These are phyloP conservation scores for Camponotus vicinus DNA, from an alignment of 1,140 invertebrate genomes.

Conservation along the genomic window DNA sequence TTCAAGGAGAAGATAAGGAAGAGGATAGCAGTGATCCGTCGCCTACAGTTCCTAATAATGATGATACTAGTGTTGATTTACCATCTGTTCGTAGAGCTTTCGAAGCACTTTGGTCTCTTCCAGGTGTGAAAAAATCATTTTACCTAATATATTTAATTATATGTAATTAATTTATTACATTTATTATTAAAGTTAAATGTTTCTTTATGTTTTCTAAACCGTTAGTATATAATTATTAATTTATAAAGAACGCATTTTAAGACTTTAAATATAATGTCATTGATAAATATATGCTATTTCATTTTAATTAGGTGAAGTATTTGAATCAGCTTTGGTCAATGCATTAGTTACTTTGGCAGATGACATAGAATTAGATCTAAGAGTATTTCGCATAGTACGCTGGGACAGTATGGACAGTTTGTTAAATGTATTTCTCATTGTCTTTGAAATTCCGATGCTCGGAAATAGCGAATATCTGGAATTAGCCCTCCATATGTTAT, in stretches of 20 bases:
- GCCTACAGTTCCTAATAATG: slow-evolving; percentile 85
- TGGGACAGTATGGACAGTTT: slow-evolving; percentile 85
- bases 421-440: slow-evolving; percentile 94
- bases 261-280: no score
- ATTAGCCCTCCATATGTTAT: slow-evolving; percentile 92
- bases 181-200: no score
- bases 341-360: slow-evolving; percentile 92
- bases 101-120: slow-evolving; percentile 86
- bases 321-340: slow-evolving; percentile 92
- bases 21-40: slow-evolving; percentile 89
- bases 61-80: slow-evolving; percentile 88
- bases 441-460: slow-evolving; percentile 95
- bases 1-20: slow-evolving; percentile 95
- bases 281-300: slow-evolving; percentile 22
- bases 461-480: slow-evolving; percentile 94
- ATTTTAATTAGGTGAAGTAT: slow-evolving; percentile 85
- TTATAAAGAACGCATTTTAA: not conserved
- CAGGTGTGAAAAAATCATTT: slow-evolving; percentile 79
- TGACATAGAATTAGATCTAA: slow-evolving; percentile 91
- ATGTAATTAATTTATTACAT: no score
- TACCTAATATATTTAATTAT: no score
- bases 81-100: slow-evolving; percentile 89
- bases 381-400: slow-evolving; percentile 85
- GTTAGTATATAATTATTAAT: not conserved
- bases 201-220: not conserved